Percentiles rank a stretch among this genome's conserved stretches.
Conservation (phyloP, 2,888 invertebrate genomes). For the Quadroppia sp. region DNA sequence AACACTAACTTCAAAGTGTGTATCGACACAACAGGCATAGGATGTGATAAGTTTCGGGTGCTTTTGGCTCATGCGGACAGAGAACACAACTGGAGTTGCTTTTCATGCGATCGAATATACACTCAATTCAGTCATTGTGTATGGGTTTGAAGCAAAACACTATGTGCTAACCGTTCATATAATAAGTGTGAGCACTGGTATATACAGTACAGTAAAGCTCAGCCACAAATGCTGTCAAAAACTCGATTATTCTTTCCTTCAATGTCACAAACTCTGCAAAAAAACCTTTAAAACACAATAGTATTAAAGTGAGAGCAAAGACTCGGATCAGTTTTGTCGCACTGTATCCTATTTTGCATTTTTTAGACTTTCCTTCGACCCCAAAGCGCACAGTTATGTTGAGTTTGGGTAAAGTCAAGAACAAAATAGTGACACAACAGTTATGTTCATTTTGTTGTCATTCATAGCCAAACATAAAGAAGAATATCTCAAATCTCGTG, state of each 20-base stretch:
- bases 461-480: not conserved
- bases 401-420: too few relatives aligned
- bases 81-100: constrained; percentile 12
- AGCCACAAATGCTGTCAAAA: not conserved
- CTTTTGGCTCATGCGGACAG: constrained; percentile 30
- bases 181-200: not conserved
- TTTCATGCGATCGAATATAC: constrained; percentile 23
- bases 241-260: constrained; percentile 17
- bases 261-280: constrained; percentile 11
- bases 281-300: constrained; percentile 18
- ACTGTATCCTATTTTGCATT: not conserved
- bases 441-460: not conserved
- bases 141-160: not conserved
- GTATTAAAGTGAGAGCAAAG: not conserved
- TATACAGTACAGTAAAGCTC: not conserved
- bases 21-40: constrained; percentile 19
- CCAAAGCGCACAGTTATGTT: not conserved
- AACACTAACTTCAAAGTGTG: not conserved
- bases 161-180: constrained; percentile 1
- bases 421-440: not conserved
- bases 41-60: constrained; percentile 21
- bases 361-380: not conserved
- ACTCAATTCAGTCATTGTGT: constrained; percentile 8
- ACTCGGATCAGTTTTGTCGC: not conserved
- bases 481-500: constrained; percentile 15